A percentile compares a stretch with the other conserved stretches of the same genome.
These are phyloP conservation scores for Thalpophila matura DNA, from an alignment of 2,888 invertebrate genomes.

Conservation along the genomic window DNA sequence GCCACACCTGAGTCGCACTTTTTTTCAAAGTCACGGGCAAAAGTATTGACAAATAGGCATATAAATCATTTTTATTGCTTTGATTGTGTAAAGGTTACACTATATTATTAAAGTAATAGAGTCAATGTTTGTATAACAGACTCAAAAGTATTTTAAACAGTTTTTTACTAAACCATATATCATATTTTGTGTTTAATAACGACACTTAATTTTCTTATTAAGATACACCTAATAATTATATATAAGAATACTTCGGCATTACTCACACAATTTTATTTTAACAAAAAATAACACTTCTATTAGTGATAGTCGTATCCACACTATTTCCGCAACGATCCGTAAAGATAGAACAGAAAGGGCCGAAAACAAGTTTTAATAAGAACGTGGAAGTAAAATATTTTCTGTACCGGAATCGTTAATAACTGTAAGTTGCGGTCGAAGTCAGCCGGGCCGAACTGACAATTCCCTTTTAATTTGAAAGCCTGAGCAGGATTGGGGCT, in stretches of 20 bases:
- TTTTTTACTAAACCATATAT: conserved; percentile 6
- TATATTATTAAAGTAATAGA: conserved; percentile 37
- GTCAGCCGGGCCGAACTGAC: conserved; percentile 76
- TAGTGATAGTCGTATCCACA: conserved; percentile 70
- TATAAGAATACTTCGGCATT: no score
- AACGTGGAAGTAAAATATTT: conserved; percentile 90
- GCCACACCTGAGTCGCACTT: conserved; percentile 56
- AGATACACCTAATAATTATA: no score
- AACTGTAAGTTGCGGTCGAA: conserved; percentile 85
- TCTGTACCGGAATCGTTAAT: conserved; percentile 89
- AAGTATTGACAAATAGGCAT: conserved; percentile 54
- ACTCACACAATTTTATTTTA: no score
- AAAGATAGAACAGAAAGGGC: conserved; percentile 81
- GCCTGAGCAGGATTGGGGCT: conserved; percentile 83
- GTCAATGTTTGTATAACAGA: conserved; percentile 40
- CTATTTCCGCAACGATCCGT: conserved; percentile 70
- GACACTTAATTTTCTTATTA: no score
- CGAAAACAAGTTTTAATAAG: conserved; percentile 88
- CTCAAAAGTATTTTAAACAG: conserved; percentile 4
- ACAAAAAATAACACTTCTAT: neutral
- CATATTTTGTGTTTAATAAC: neutral
- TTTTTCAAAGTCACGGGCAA: conserved; percentile 49
- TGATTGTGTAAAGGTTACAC: conserved; percentile 46
- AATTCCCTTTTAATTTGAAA: conserved; percentile 88
- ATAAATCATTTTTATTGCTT: conserved; percentile 60